Evolutionary conservation across 2,888 invertebrate genomes (phyloP).

Genomic region (Meganola albula): DNA sequence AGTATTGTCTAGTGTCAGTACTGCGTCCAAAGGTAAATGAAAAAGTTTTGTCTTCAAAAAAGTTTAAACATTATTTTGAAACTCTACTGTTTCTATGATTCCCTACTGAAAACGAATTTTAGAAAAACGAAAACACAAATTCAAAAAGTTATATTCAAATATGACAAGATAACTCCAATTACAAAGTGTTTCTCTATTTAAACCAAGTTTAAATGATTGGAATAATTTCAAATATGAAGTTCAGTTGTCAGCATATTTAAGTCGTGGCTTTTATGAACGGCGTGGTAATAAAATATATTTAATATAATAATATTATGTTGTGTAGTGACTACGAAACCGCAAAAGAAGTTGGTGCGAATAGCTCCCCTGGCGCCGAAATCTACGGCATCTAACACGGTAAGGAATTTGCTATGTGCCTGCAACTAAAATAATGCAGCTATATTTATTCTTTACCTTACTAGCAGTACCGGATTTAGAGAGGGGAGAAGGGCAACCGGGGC

Average conservation of each 20-base stretch:
- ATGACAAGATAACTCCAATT: slow-evolving; percentile 31
- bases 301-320: slow-evolving; percentile 14
- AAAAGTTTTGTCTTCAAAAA: too few relatives aligned
- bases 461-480: too few relatives aligned
- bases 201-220: slow-evolving; percentile 38
- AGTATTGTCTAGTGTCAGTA: slow-evolving; percentile 31
- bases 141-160: too few relatives aligned
- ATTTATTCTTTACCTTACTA: too few relatives aligned
- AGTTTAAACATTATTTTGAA: background rate
- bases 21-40: slow-evolving; percentile 37
- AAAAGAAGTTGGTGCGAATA: slow-evolving; percentile 59
- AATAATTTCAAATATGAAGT: slow-evolving; percentile 35
- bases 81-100: too few relatives aligned
- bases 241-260: slow-evolving; percentile 28
- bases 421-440: too few relatives aligned
- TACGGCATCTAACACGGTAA: slow-evolving; percentile 38
- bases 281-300: background rate
- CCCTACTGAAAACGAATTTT: slow-evolving; percentile 24
- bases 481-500: too few relatives aligned
- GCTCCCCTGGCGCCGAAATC: slow-evolving; percentile 47
- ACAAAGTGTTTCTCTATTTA: slow-evolving; percentile 42
- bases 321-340: slow-evolving; percentile 40
- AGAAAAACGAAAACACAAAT: slow-evolving; percentile 36
- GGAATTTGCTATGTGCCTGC: too few relatives aligned
- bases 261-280: slow-evolving; percentile 8